A percentile compares a stretch with the other conserved stretches of the same genome.
Evolutionary conservation across 2,113 vertebrate species (phyloP).

Genomic region (Alligator sinensis): DNA sequence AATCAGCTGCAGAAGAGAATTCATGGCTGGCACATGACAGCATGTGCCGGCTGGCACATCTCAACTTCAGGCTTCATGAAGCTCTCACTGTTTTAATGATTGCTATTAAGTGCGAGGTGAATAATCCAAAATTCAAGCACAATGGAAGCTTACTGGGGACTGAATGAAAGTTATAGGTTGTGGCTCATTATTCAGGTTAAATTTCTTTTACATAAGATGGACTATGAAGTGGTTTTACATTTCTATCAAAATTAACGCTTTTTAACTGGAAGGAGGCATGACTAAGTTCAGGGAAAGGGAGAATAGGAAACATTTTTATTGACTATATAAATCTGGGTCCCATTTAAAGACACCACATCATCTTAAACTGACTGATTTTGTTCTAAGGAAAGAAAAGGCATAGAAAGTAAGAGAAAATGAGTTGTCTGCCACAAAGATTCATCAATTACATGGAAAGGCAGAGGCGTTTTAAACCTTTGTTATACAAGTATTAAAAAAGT

Average conservation of each 20-base stretch:
- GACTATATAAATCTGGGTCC: not conserved
- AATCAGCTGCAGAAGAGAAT: slow-evolving; percentile 21
- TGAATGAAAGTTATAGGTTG: not conserved
- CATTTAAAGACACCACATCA: not conserved
- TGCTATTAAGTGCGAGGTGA: slow-evolving; percentile 21
- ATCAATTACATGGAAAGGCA: not conserved
- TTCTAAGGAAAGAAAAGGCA: not conserved
- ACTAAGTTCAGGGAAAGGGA: not conserved
- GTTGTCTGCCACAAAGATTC: not conserved
- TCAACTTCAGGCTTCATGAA: slow-evolving; percentile 7
- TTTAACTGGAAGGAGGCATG: not conserved
- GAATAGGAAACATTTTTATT: not conserved
- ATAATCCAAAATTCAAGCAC: slow-evolving; percentile 42
- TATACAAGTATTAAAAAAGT: not conserved
- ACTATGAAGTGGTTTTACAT: slow-evolving; percentile 18
- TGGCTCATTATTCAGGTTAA: slow-evolving; percentile 14
- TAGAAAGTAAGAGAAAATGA: not conserved
- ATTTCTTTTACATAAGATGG: slow-evolving; percentile 45
- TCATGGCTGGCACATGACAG: not conserved
- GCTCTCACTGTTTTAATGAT: slow-evolving; percentile 16
- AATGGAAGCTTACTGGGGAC: slow-evolving; percentile 19
- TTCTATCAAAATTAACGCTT: slow-evolving; percentile 13
- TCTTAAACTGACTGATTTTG: not conserved
- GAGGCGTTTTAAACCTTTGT: no score
- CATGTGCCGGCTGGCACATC: slow-evolving; percentile 36